These are phyloP conservation scores for Megalops cyprinoides DNA, from an alignment of 2,797 vertebrate genomes.

Conservation along the genomic window DNA sequence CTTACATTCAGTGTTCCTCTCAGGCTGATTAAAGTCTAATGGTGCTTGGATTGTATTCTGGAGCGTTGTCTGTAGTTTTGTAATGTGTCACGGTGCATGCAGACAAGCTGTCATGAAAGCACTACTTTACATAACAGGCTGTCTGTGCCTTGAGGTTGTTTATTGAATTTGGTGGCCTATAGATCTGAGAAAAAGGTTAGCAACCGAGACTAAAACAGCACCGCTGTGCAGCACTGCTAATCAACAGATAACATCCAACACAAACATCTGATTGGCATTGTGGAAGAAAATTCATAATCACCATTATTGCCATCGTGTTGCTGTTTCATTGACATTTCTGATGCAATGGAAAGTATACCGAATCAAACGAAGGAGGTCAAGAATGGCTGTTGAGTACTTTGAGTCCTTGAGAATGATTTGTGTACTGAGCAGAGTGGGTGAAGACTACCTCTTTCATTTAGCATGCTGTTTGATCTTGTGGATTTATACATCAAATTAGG, in stretches of 20 bases:
- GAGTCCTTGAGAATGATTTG: not conserved
- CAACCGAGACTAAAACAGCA: not conserved
- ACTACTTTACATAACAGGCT: no score
- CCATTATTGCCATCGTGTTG: not conserved
- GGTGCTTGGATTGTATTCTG: no score
- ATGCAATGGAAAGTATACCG: not conserved
- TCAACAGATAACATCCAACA: not conserved
- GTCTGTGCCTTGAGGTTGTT: no score
- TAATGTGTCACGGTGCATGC: no score
- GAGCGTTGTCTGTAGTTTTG: not conserved
- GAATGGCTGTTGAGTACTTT: not conserved
- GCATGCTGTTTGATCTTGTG: not conserved
- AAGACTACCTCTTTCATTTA: not conserved
- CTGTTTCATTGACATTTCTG: not conserved
- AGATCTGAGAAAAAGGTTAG: no score
- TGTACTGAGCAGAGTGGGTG: not conserved
- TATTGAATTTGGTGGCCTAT: no score
- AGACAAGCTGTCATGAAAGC: no score
- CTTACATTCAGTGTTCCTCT: not conserved
- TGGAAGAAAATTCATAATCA: no score
- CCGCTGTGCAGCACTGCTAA: not conserved
- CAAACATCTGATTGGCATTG: not conserved
- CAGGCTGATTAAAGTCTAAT: not conserved
- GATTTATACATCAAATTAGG: not conserved
- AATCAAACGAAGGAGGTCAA: not conserved